Evolutionary conservation across 2,888 invertebrate genomes (phyloP), one percentile per base, ranked within the genome.

Genomic region (Stegana nigrithorax): DNA sequence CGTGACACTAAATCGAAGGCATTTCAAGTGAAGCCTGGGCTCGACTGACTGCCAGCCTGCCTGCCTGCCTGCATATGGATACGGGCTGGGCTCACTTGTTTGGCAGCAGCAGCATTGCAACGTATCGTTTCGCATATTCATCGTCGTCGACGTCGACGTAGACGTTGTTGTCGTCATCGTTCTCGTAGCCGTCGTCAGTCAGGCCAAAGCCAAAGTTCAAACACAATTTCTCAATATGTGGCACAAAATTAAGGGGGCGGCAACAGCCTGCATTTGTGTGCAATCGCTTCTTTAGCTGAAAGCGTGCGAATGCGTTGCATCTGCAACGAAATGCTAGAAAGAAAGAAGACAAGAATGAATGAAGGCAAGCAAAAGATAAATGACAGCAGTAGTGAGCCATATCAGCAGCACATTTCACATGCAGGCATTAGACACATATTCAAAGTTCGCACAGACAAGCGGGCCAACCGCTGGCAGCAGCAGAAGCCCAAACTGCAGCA

Each of bases 311-410:
- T n/a, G n/a, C n/a, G n/a, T n/a, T n/a, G n/a, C n/a, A n/a, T n/a
- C n/a, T n/a, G n/a, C n/a, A n/a, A n/a, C n/a, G n/a, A n/a, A n/a
- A n/a, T n/a, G n/a, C n/a, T n/a, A n/a, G n/a, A n/a, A n/a, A n/a
- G n/a, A n/a, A n/a, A n/a, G n/a, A n/a, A n/a, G n/a, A n/a, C n/a
- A n/a, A n/a, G n/a, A 10, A 39, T 14, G 14, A 8, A 39, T 10
- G 39, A n/a, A 14, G 39, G 39, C 5, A n/a, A 55, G n/a, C 36
- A 36, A 36, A 75, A 75, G 75, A 75, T 75, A 78, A 75, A 75
- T 75, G 78, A 74, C 78, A 78, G 67, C 78, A 78, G 68, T 72
- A 78, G 78, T 78, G 75, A 76, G 78, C 74, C 78, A 69, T 76
- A 76, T 76, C 75, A 74, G 76, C 47, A 45, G 65, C 72, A 60